Evolutionary conservation across 2,888 invertebrate genomes (phyloP).

Genomic region (Mythimna loreyi): DNA sequence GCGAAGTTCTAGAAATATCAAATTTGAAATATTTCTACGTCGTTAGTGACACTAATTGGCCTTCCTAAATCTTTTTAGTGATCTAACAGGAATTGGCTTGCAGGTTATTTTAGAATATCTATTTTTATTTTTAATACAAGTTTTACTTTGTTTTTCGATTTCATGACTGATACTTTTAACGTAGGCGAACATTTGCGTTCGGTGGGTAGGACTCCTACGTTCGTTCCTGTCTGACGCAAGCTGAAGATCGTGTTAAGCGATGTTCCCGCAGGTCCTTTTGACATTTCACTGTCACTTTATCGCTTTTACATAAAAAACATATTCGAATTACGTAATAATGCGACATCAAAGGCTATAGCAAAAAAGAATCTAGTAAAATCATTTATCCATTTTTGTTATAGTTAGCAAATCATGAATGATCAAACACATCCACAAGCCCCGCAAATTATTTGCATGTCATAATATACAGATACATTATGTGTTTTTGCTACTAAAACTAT

Average conservation of each 20-base stretch:
- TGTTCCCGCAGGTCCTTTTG: constrained; percentile 11
- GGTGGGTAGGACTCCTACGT: constrained; percentile 20
- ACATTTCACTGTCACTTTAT: background rate
- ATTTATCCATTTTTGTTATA: background rate
- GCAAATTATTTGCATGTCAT: constrained; percentile 16
- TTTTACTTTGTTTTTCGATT: background rate
- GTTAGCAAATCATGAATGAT: background rate
- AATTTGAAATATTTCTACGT: constrained; percentile 21
- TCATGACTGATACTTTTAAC: background rate
- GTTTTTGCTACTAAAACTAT: constrained; percentile 48
- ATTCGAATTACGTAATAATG: background rate
- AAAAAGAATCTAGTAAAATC: too few species aligned
- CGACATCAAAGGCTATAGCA: background rate
- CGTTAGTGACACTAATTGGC: constrained; percentile 26
- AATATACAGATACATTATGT: constrained; percentile 29
- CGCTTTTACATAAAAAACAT: background rate
- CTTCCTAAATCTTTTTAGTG: background rate
- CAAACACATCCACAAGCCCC: constrained; percentile 12
- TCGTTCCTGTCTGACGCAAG: constrained; percentile 14
- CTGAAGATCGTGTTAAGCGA: constrained; percentile 6
- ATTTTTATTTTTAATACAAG: background rate
- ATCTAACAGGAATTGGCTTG: constrained; percentile 7
- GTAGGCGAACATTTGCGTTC: constrained; percentile 1
- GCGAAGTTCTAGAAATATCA: constrained; percentile 23
- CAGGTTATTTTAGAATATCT: constrained; percentile 3